Base-by-base conservation (phyloP, 1,140 invertebrate species). In the Myzus persicae region DNA sequence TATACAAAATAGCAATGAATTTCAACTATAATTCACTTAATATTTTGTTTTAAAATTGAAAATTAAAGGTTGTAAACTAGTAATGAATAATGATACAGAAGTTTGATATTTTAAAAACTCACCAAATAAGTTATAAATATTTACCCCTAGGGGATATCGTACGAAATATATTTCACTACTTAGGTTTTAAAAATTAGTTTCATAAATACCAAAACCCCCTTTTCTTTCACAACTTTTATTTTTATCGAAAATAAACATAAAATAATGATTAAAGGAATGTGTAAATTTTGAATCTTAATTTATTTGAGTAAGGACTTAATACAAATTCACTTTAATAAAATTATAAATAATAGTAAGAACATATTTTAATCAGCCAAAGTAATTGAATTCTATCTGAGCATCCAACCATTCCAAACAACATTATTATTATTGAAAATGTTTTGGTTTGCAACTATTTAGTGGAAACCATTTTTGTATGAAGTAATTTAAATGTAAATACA, bases 401-500 rank as follows among this genome's bases (percentile, higher is more conserved):
- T 67, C 11, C 59, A 31, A 67, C 31, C 59, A 67, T 67, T n/a
- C 4, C 5, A n/a, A 76, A 76, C 1, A 76, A n/a, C 59, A 76
- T n/a, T 76, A 76, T 76, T 18, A n/a, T n/a, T n/a, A n/a, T n/a
- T n/a, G 31, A 76, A 76, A 76, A n/a, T 76, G 5, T n/a, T 18
- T 18, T 76, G 59, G 59, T 76, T 6, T n/a, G 59, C 4, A 76
- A n/a, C 31, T 67, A n/a, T n/a, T 67, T n/a, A 67, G 31, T n/a
- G 31, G 18, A n/a, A 76, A 76, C n/a, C 31, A 76, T 76, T 76
- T 76, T 76, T 2, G 31, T 18, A 18, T n/a, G n/a, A n/a, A 76
- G n/a, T 76, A n/a, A n/a, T 76, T 76, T 76, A 76, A 76, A 76
- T 76, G 31, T n/a, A 76, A n/a, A 76, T 76, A n/a, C n/a, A 67